Evolutionary conservation across 2,113 vertebrate genomes (phyloP).

Genomic region (Callipepla californica): DNA sequence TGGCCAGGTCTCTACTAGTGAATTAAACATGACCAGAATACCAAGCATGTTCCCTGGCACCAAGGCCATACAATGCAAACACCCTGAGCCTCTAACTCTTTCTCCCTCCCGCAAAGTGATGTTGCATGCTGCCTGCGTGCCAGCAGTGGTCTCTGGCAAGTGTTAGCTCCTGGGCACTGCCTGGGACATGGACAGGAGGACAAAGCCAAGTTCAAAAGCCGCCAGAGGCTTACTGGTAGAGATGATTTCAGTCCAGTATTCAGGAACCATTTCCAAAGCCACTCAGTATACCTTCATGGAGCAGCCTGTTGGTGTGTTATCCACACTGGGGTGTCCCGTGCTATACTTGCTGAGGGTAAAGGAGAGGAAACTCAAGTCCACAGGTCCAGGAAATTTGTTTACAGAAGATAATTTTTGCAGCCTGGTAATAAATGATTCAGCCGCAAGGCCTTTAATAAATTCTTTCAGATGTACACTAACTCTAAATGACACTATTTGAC

Average conservation of each 20-base stretch:
- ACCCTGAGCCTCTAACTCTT: not conserved
- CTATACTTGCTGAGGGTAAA: not conserved
- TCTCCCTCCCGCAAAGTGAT: not conserved
- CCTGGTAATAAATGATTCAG: not conserved
- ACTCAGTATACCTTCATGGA: not conserved
- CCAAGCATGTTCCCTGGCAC: not conserved
- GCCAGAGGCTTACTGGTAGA: not conserved
- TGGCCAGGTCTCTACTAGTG: not conserved
- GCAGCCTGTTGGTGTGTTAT: not conserved
- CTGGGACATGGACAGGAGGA: not conserved
- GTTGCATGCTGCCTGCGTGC: not conserved
- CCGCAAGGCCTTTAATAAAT: not conserved
- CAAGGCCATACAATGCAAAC: not conserved
- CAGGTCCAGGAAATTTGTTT: not conserved
- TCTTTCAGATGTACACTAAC: not conserved
- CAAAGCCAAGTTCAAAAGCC: not conserved
- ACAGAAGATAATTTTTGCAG: not conserved
- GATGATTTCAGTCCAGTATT: not conserved
- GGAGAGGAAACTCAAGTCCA: not conserved
- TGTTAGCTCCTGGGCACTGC: not conserved
- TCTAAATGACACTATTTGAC: not conserved
- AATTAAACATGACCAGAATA: slow-evolving; percentile 32
- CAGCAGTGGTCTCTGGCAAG: not conserved
- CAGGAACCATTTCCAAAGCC: not conserved
- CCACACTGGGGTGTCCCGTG: fast-evolving